Conservation (phyloP, 2,113 vertebrate species). For the Odocoileus hemionus region DNA sequence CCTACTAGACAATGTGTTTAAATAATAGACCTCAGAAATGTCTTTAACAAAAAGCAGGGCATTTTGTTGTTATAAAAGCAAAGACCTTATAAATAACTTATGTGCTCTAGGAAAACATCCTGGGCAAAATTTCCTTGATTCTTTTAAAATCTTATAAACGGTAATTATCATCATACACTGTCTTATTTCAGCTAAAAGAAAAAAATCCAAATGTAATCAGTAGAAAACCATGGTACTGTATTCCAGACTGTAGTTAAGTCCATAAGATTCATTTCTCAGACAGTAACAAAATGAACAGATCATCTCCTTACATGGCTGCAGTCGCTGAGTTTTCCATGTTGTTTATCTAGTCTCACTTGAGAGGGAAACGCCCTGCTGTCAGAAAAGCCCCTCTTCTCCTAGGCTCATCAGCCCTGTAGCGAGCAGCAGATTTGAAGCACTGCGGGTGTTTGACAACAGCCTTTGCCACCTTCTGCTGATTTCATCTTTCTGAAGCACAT, state of each 20-base stretch:
- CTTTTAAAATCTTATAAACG: conserved; percentile 48
- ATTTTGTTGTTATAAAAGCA: conserved; percentile 21
- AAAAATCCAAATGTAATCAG: background rate
- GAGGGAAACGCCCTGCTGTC: background rate
- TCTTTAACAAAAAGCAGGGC: background rate
- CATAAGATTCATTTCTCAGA: background rate
- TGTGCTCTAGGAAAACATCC: conserved; percentile 18
- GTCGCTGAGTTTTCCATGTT: background rate
- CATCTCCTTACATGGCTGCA: background rate
- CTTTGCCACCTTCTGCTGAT: background rate
- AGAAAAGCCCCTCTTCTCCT: background rate
- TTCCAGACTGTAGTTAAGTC: background rate
- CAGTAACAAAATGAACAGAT: background rate
- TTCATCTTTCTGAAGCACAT: background rate
- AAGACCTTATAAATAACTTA: background rate
- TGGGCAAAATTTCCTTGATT: conserved; percentile 76
- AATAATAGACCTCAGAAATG: conserved; percentile 19
- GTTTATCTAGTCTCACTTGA: background rate
- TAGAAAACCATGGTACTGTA: background rate
- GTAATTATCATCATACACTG: background rate
- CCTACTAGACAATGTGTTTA: conserved; percentile 19
- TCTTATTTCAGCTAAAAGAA: background rate
- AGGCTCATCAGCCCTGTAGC: background rate
- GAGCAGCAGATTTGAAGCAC: conserved; percentile 67
- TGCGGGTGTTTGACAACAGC: conserved; percentile 39